These are phyloP conservation scores for Cydia splendana DNA, from an alignment of 1,140 invertebrate species.

Conservation along the genomic window DNA sequence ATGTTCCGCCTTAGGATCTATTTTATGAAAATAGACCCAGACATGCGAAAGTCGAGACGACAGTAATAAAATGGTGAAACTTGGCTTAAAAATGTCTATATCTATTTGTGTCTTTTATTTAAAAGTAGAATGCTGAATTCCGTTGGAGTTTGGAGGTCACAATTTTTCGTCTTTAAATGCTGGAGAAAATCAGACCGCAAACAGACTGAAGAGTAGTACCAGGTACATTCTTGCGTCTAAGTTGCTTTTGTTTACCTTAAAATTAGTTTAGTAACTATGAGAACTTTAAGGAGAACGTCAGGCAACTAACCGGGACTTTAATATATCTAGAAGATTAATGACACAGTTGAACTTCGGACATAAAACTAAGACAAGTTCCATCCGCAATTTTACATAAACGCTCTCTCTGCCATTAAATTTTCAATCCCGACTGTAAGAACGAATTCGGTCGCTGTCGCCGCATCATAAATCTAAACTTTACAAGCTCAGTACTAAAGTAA, in stretches of 20 bases:
- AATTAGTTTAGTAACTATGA: conserved; percentile 3
- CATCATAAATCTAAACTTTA: conserved; percentile 37
- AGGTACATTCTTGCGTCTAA: neutral
- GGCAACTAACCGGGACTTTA: conserved; percentile 19
- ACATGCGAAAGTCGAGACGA: neutral
- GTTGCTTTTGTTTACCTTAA: neutral
- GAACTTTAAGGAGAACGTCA: neutral
- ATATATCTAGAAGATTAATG: conserved; percentile 28
- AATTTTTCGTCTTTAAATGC: neutral
- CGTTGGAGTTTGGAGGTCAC: neutral
- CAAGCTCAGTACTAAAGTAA: conserved; percentile 30
- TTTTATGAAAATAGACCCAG: conserved; percentile 1
- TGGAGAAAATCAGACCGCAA: conserved; percentile 3
- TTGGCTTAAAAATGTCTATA: neutral
- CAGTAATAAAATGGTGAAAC: neutral
- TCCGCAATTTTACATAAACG: conserved; percentile 33
- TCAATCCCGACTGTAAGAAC: conserved; percentile 19
- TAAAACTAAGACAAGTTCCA: conserved; percentile 32
- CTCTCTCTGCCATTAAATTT: conserved; percentile 30
- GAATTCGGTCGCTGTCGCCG: conserved; percentile 34
- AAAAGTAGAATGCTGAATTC: neutral
- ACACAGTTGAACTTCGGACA: conserved; percentile 25
- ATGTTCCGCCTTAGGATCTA: neutral
- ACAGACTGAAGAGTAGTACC: neutral
- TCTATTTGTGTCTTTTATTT: neutral